phyloP scores from a whole-genome alignment of 1,140 invertebrate genomes.

The Philotrypesis tridentata region DNA sequence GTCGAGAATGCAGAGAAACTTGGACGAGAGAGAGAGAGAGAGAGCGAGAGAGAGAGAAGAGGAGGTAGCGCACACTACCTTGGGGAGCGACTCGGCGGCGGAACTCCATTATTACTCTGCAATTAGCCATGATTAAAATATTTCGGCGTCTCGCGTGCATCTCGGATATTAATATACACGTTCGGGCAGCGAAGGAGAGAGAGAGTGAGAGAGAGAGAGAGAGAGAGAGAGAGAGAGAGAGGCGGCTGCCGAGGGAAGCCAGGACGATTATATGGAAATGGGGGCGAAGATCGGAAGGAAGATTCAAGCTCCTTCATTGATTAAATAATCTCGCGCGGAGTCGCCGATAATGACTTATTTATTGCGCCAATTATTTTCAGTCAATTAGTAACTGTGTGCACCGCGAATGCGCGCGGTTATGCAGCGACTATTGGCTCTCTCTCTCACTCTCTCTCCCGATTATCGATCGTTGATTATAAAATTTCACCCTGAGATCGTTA shows the following conservation, averaged over 20 bases:
- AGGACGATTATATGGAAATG: conserved; percentile 49
- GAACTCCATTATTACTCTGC: conserved; percentile 74
- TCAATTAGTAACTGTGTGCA: conserved; percentile 61
- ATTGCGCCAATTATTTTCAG: conserved; percentile 70
- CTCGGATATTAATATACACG: conserved; percentile 72
- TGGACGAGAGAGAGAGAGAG: neutral
- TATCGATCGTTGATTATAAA: conserved; percentile 56
- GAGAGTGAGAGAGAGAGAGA: neutral
- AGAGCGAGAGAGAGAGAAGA: neutral
- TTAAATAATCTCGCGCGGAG: conserved; percentile 69
- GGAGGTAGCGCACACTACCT: conserved; percentile 15
- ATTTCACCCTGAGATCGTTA: conserved; percentile 55
- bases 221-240: conserved; percentile 57
- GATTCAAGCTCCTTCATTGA: conserved; percentile 67
- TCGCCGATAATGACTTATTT: conserved; percentile 72
- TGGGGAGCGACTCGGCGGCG: conserved; percentile 53
- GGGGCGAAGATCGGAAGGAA: conserved; percentile 63
- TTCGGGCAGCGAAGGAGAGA: conserved; percentile 50
- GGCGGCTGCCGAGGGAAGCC: neutral
- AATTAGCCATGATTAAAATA: conserved; percentile 75
- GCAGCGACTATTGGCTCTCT: too few species aligned
- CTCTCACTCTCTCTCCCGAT: neutral
- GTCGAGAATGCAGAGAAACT: conserved; percentile 36
- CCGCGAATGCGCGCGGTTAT: conserved; percentile 12
- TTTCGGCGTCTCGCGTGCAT: conserved; percentile 73